Base-by-base conservation (phyloP, 2,888 invertebrate species). In the Tenthredo distinguenda region DNA sequence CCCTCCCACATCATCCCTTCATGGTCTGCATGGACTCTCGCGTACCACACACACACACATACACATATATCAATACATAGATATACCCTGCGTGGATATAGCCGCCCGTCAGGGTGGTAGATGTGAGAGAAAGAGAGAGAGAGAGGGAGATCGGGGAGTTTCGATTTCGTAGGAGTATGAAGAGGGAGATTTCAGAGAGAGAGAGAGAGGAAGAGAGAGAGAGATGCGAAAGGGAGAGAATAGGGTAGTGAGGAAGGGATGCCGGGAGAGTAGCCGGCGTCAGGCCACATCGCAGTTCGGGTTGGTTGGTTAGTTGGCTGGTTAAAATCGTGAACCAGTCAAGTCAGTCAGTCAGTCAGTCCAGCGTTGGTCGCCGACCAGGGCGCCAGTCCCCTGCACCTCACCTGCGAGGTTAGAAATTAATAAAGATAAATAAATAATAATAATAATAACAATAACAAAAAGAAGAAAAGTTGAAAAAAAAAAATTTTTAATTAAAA, bases 291-390 rank as follows among this genome's bases (percentile, higher is more conserved):
- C 87, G 86, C 86, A 85, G 87, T 86, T 91, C 89, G 90, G 91
- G 91, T 74, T 74, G n/a, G 72, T 74, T 74, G 72, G 72, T 40
- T 74, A 43, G 68, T 68, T 68, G 68, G 68, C 34, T 68, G 68
- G 68, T 68, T 68, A 68, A 68, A 68, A 68, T 68, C 68, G 68
- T 68, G 68, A 68, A 26, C 31, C 68, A 68, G 31, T 68, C 68
- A 68, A 76, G 31, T 68, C 68, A 68, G 68, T 68, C 31, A 68
- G 68, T 34, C 21, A 91, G 92, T 92, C 92, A 92, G 93, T 93
- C 91, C 91, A 92, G 92, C 92, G 92, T 91, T 91, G 91, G 90
- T 91, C 92, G 92, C 91, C 92, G 92, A 90, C 91, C 90, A 90
- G 89, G 90, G 90, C 90, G 90, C 90, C 62, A 81, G 21, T 81